Conservation (phyloP, 2,888 invertebrate genomes). For the Phortica okadai region DNA sequence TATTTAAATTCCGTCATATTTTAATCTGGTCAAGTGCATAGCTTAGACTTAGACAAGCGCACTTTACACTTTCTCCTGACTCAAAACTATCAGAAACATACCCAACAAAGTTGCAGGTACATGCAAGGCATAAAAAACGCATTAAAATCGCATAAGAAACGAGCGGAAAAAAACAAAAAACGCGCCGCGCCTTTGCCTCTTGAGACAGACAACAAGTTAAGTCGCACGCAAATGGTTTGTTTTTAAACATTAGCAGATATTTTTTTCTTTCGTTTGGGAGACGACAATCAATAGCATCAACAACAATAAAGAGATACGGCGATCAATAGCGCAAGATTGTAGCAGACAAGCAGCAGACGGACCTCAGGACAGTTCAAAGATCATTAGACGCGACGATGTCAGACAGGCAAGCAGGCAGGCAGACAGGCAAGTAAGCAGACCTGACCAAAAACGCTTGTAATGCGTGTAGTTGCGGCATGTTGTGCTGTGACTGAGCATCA, state of each 20-base stretch:
- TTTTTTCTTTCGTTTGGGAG: not conserved
- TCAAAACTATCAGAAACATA: not conserved
- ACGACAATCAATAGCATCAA: constrained; percentile 36
- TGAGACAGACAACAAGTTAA: not conserved
- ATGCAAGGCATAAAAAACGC: constrained; percentile 21
- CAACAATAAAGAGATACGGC: constrained; percentile 33
- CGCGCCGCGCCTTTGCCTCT: not conserved
- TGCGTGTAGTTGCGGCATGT: not conserved
- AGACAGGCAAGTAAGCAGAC: constrained; percentile 23
- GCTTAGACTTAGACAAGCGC: not conserved
- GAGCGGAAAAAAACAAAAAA: not conserved
- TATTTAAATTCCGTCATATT: not conserved
- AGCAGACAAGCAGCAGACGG: constrained; percentile 34
- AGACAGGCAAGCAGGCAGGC: constrained; percentile 27
- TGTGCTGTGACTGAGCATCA: not conserved
- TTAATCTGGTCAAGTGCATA: not conserved
- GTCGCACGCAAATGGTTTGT: constrained; percentile 14
- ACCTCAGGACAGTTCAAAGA: constrained; percentile 62
- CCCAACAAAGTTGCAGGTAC: not conserved
- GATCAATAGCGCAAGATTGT: constrained; percentile 20
- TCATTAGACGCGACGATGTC: constrained; percentile 67
- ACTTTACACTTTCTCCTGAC: constrained; percentile 23
- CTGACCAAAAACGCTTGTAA: not conserved
- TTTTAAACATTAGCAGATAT: constrained; percentile 23
- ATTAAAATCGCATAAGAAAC: constrained; percentile 21